These are phyloP conservation scores for Aphidoletes aphidimyza DNA, from an alignment of 2,888 invertebrate species.

Conservation along the genomic window DNA sequence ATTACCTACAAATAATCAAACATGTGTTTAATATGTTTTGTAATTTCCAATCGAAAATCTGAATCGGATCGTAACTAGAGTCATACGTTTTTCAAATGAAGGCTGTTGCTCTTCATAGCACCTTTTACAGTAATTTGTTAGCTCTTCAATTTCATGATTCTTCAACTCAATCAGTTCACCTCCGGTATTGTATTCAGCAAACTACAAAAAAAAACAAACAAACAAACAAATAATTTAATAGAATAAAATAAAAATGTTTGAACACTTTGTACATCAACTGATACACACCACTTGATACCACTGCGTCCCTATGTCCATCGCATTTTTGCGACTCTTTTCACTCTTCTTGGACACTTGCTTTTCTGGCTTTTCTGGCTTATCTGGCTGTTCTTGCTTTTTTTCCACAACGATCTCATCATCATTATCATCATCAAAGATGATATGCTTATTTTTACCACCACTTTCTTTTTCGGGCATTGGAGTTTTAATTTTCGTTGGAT, in stretches of 20 bases:
- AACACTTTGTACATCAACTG: too few species aligned
- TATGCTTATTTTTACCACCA: conserved; percentile 55
- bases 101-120: conserved; percentile 62
- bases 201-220: conserved; percentile 59
- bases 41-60: background rate
- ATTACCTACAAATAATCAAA: conserved; percentile 62
- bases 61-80: conserved; percentile 53
- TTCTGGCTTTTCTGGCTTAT: background rate
- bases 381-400: background rate
- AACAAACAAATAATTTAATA: background rate
- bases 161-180: conserved; percentile 64
- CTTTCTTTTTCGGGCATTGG: background rate
- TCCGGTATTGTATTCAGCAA: conserved; percentile 62
- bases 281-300: background rate
- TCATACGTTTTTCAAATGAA: conserved; percentile 62
- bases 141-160: conserved; percentile 63
- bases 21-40: background rate
- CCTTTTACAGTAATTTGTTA: conserved; percentile 63
- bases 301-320: background rate
- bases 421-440: conserved; percentile 62
- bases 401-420: background rate
- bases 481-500: background rate
- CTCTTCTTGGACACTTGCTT: background rate
- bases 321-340: conserved; percentile 47
- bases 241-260: background rate